Conservation (phyloP, 2,797 vertebrate species). For the Hyperoplus lanceolatus region DNA sequence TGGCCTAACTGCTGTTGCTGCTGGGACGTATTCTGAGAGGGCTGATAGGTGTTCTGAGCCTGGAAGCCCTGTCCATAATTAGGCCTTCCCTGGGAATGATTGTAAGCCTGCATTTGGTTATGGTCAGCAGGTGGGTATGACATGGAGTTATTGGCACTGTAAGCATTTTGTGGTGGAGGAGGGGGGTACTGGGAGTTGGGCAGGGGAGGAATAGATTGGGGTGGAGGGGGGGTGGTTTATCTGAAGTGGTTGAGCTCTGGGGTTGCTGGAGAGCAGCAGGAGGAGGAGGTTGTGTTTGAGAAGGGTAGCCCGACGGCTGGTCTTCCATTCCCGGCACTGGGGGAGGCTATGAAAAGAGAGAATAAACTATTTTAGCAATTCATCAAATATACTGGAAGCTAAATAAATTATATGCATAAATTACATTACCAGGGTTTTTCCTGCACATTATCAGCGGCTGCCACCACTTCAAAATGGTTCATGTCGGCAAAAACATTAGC, state of each 20-base stretch:
- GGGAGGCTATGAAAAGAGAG: conserved; percentile 72
- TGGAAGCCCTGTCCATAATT: conserved; percentile 82
- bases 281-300: conserved; percentile 81
- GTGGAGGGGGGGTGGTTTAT: conserved; percentile 85
- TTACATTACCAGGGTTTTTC: not conserved
- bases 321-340: conserved; percentile 87
- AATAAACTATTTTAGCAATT: not conserved
- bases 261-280: conserved; percentile 86
- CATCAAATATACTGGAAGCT: not conserved
- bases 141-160: conserved; percentile 78
- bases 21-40: conserved; percentile 73
- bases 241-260: conserved; percentile 83
- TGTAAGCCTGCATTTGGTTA: conserved; percentile 81
- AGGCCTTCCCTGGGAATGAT: conserved; percentile 79
- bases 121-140: conserved; percentile 79
- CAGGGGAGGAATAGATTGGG: conserved; percentile 81
- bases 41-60: conserved; percentile 77
- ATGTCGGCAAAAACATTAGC: too few species aligned
- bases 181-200: conserved; percentile 81
- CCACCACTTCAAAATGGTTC: too few species aligned
- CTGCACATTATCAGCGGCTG: too few species aligned
- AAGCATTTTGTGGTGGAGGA: conserved; percentile 78
- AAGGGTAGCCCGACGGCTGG: conserved; percentile 79
- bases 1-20: conserved; percentile 72
- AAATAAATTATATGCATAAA: not conserved